phyloP scores from a whole-genome alignment of 2,797 vertebrate genomes.

The Pangasius mekongensis region DNA sequence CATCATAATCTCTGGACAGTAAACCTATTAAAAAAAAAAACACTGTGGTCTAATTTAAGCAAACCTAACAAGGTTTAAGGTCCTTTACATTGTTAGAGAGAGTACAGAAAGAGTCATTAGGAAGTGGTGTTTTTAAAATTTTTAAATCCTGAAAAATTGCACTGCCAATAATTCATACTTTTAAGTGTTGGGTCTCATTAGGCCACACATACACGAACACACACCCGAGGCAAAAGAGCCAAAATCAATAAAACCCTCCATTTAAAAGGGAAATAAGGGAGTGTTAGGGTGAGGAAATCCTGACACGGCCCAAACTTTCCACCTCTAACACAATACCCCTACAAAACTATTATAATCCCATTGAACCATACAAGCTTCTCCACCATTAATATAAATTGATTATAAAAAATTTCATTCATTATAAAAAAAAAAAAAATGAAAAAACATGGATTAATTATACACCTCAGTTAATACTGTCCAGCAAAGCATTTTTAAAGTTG shows the following conservation, averaged over 20 bases:
- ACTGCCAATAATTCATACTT: not conserved
- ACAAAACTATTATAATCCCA: not conserved
- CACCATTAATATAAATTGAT: not conserved
- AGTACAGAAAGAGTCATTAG: not conserved
- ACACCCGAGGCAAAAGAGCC: not conserved
- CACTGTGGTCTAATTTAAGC: not conserved
- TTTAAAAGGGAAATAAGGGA: conserved; percentile 39
- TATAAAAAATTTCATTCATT: no score
- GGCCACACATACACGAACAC: not conserved
- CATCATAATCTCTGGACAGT: not conserved
- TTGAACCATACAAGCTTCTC: not conserved
- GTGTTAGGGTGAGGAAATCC: conserved; percentile 38
- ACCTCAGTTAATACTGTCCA: not conserved
- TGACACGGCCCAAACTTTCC: conserved; percentile 35
- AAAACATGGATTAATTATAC: not conserved
- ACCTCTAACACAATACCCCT: conserved; percentile 5
- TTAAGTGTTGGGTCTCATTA: not conserved
- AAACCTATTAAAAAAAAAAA: not conserved
- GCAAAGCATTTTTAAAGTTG: conserved; percentile 58
- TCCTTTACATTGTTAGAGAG: not conserved
- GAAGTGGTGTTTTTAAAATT: not conserved
- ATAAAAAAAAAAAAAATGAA: not conserved
- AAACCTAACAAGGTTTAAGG: not conserved
- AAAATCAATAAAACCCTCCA: conserved; percentile 15
- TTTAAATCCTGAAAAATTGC: not conserved